Evolutionary conservation across 2,888 invertebrate species (phyloP).

Genomic region (Odiellus spinosus): DNA sequence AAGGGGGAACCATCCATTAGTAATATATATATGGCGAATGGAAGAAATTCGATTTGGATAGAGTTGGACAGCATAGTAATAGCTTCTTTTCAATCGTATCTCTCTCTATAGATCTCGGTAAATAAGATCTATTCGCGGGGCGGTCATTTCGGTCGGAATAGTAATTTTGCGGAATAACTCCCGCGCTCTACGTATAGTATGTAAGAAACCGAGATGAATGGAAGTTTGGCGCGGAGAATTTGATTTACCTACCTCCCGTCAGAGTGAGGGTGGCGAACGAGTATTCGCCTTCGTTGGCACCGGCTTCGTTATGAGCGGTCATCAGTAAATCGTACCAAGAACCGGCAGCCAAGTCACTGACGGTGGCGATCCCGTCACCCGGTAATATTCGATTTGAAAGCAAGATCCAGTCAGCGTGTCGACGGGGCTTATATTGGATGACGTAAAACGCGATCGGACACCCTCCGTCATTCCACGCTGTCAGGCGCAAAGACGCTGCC

Average conservation of each 20-base stretch:
- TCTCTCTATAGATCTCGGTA: too few relatives aligned
- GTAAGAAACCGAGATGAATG: too few relatives aligned
- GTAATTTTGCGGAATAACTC: too few relatives aligned
- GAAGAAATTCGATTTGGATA: too few relatives aligned
- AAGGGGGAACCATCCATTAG: too few relatives aligned
- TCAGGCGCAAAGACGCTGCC: conserved; percentile 4
- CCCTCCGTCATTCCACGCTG: conserved; percentile 8
- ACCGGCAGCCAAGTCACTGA: conserved; percentile 26
- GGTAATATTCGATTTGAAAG: conserved; percentile 5
- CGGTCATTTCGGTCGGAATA: too few relatives aligned
- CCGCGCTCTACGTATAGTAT: too few relatives aligned
- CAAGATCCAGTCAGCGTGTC: not conserved
- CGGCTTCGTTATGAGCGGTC: conserved; percentile 31
- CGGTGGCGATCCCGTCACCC: conserved; percentile 9
- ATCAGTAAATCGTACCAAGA: conserved; percentile 31
- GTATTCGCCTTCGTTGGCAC: conserved; percentile 29
- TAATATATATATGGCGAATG: too few relatives aligned
- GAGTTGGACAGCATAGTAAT: too few relatives aligned
- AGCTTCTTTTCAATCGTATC: too few relatives aligned
- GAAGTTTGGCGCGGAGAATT: too few relatives aligned
- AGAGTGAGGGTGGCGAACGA: conserved; percentile 29
- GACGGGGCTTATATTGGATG: conserved; percentile 6
- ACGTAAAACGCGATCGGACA: conserved; percentile 10
- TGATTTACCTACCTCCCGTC: conserved; percentile 24
- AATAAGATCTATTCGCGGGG: too few relatives aligned